Conservation (phyloP, 2,888 invertebrate species). For the Synanthedon vespiformis region DNA sequence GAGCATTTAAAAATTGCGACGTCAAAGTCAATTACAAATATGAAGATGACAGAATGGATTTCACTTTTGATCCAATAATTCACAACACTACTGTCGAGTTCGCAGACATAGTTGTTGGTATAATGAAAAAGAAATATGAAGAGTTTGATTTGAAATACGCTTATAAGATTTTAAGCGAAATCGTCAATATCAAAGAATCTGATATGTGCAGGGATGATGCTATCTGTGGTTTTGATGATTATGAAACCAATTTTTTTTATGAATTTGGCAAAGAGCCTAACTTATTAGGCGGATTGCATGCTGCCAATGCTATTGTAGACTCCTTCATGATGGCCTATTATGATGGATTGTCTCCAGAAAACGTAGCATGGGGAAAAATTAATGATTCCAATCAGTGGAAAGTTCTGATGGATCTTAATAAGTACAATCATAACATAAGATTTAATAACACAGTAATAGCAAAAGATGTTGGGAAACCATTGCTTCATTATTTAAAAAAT, state of each 20-base stretch:
- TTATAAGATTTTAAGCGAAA: slow-evolving; percentile 26
- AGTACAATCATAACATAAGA: slow-evolving; percentile 33
- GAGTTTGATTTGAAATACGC: slow-evolving; percentile 20
- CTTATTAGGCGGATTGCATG: slow-evolving; percentile 29
- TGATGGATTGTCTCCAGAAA: slow-evolving; percentile 28
- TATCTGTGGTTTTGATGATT: slow-evolving; percentile 29
- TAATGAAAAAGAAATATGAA: slow-evolving; percentile 31
- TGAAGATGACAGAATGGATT: slow-evolving; percentile 21
- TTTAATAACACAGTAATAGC: slow-evolving; percentile 29
- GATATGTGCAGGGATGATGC: slow-evolving; percentile 24
- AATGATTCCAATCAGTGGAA: slow-evolving; percentile 25
- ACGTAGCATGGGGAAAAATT: slow-evolving; percentile 47
- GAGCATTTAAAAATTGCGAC: slow-evolving; percentile 38
- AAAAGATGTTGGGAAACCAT: slow-evolving; percentile 27
- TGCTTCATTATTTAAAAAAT: slow-evolving; percentile 30
- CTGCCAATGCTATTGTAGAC: slow-evolving; percentile 34
- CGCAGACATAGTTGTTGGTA: slow-evolving; percentile 16
- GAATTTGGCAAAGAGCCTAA: slow-evolving; percentile 32
- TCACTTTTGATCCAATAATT: slow-evolving; percentile 32
- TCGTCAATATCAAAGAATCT: slow-evolving; percentile 35
- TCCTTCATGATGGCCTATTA: slow-evolving; percentile 48
- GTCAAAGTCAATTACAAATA: slow-evolving; percentile 24
- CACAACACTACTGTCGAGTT: slow-evolving; percentile 22
- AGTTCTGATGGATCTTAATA: slow-evolving; percentile 24
- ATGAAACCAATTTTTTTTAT: slow-evolving; percentile 19